Evolutionary conservation across 2,113 vertebrate species (phyloP), one percentile per base, ranked within the genome.

Genomic region (Mastomys coucha): DNA sequence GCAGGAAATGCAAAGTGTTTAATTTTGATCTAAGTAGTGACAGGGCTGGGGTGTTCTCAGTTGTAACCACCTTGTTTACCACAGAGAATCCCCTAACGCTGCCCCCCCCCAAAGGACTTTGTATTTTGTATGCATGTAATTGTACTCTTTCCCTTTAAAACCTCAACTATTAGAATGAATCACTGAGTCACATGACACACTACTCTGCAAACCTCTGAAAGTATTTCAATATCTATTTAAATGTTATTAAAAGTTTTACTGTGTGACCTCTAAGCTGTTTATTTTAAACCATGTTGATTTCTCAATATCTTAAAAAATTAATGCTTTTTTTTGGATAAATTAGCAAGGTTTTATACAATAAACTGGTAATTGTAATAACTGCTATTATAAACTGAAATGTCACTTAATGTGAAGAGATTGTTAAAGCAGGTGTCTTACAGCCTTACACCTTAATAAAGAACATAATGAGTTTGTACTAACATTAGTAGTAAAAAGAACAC

Each of bases 351-450:
- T 87, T 77, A 90, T 12, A 93, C 3, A 80, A 51, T 20, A 80
- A 36, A 80, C 33, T 11, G 19, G 17, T 16, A 82, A 17, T 73
- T 93, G 49, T 13, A 73, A 70, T 6, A 76, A 82, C 9, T 91
- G 53, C 9, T 33, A 86, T 73, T 80, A 93, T 14, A 91, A 97
- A 91, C 45, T 95, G 75, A 60, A 98, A 82, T 63, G 82, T 86
- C 0, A 33, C 67, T 89, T 96, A 73, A 95, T 75, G 45, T 93
- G 91, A 81, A 97, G 88, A 69, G 96, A 16, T 92, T 94, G 45
- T 70, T 94, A 96, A 96, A 96, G 93, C 93, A 92, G 75, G 96
- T 87, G 0, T 69, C 96, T 69, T 96, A 92, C 16, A 94, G 96
- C 87, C 95, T 96, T 93, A 69, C 93, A 88, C 84, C 78, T 56